Base-by-base conservation (phyloP, 2,113 vertebrate genomes). In the Brachyistius frenatus region DNA sequence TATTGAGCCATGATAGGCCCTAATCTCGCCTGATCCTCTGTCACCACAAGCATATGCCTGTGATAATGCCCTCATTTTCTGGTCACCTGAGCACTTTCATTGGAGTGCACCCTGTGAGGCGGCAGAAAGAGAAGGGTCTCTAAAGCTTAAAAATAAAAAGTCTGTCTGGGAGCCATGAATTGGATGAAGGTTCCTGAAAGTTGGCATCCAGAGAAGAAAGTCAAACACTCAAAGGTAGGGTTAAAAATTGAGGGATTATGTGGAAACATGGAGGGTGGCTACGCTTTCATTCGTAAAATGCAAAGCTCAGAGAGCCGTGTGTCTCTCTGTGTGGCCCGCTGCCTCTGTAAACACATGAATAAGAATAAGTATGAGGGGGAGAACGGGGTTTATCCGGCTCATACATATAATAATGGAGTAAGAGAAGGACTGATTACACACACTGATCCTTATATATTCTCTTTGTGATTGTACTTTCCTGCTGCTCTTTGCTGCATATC, bases 301-400 rank as follows among this genome's bases (percentile, higher is more conserved):
- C 80, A 84, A 85, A 91, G 88, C 76, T 76, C n/a, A 23, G 78
- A 67, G 71, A 78, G 74, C 60, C 79, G 88, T 80, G 83, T 78
- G 69, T 89, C 93, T 94, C 86, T 88, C 91, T 95, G 94, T 95
- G 94, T 95, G 95, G 94, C 93, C 95, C 63, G 68, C 88, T 86
- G 87, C 86, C 81, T 88, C 73, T 80, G 87, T 79, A 94, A 93
- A 94, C 93, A 94, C 92, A 95, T 94, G 93, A 95, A 95, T 95
- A 85, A 85, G 86, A 95, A 94, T 89, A 86, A 84, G 82, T 72
- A 44, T 57, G 82, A 78, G 35, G 37, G 37, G 32, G 57, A 88
- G 90, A 92, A 89, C 62, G 56, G 84, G 81, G 76, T 86, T 89
- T 66, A 80, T 91, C 78, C 55, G 66, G 66, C 85, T 89, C 90